Evolutionary conservation across 2,113 vertebrate species (phyloP).

Genomic region (mouse (Mus musculus)): DNA sequence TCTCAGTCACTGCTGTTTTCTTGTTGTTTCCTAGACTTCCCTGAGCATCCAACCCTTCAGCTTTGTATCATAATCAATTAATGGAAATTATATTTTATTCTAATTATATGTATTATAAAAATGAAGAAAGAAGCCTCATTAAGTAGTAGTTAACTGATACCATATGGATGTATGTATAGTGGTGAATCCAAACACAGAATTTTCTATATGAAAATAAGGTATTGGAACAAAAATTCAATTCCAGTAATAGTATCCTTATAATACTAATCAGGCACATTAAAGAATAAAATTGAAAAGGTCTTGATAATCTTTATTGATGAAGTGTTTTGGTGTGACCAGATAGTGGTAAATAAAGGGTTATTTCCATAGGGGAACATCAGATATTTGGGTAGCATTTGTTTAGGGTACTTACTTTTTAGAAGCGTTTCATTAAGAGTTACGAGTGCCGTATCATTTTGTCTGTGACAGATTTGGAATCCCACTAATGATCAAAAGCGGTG

Average conservation of each 20-base stretch:
- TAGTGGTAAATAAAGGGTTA: background rate
- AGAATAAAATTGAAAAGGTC: background rate
- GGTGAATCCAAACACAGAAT: background rate
- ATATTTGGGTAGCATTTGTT: background rate
- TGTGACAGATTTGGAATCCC: background rate
- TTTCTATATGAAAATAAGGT: conserved; percentile 34
- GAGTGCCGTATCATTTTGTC: background rate
- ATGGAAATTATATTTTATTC: conserved; percentile 54
- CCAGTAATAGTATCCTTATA: conserved; percentile 31
- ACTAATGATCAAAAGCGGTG: background rate
- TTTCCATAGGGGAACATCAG: background rate
- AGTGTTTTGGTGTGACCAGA: background rate
- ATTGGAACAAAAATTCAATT: conserved; percentile 64
- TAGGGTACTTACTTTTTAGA: background rate
- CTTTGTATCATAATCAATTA: conserved; percentile 55
- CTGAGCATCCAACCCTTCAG: background rate
- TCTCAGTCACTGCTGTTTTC: background rate
- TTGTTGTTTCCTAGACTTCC: background rate
- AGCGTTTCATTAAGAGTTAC: background rate
- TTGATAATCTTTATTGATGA: background rate
- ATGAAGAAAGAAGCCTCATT: conserved; percentile 34
- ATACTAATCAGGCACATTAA: background rate
- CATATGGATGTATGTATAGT: background rate
- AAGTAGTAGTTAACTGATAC: conserved; percentile 44
- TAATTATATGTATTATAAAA: conserved; percentile 34